Evolutionary conservation across 2,888 invertebrate species (phyloP).

Genomic region (Patella pellucida): DNA sequence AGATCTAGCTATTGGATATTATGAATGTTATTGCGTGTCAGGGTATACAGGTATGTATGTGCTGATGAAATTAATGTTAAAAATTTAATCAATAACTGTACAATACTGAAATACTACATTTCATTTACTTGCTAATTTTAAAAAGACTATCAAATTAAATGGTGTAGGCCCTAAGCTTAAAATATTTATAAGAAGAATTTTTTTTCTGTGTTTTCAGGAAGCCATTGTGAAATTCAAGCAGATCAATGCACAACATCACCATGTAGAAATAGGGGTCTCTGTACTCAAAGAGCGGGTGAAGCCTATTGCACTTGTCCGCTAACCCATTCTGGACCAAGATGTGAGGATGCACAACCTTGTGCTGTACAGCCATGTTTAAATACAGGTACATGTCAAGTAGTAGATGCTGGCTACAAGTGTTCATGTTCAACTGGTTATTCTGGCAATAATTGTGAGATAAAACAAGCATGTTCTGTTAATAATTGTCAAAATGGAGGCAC

Average conservation of each 20-base stretch:
- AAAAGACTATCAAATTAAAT: too few species aligned
- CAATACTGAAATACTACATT: too few species aligned
- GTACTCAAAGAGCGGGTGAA: constrained; percentile 32
- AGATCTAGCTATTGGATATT: constrained; percentile 39
- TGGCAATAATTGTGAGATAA: constrained; percentile 30
- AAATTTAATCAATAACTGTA: too few species aligned
- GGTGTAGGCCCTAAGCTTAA: too few species aligned
- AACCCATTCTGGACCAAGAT: constrained; percentile 40
- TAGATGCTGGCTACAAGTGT: constrained; percentile 29
- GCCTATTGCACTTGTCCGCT: constrained; percentile 50
- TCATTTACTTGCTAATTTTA: too few species aligned
- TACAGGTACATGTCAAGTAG: constrained; percentile 44
- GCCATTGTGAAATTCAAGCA: constrained; percentile 43
- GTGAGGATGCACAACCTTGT: constrained; percentile 43
- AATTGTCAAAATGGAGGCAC: constrained; percentile 32
- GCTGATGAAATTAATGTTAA: too few species aligned
- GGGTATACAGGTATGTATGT: constrained; percentile 52
- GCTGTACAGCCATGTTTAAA: constrained; percentile 55
- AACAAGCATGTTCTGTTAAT: constrained; percentile 11
- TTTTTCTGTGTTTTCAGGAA: constrained; percentile 23
- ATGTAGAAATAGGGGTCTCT: constrained; percentile 42
- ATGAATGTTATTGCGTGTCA: constrained; percentile 56
- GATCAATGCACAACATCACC: constrained; percentile 34
- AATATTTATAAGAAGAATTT: too few species aligned
- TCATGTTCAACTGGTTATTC: constrained; percentile 26